phyloP scores from a whole-genome alignment of 2,888 invertebrate genomes.

The Heliconius ethilla region DNA sequence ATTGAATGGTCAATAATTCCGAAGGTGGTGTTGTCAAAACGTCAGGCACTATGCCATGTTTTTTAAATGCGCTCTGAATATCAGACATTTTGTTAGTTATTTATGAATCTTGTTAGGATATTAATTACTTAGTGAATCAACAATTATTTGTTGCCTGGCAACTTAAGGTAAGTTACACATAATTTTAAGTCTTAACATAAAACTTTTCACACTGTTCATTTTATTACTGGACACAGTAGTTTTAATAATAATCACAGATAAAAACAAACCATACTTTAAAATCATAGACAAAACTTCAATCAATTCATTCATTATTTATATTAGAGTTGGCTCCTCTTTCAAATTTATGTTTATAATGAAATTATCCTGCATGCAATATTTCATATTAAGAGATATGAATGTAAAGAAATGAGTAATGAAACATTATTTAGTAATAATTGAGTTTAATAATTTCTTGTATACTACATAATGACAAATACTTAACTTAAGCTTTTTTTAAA shows the following conservation, averaged over 20 bases:
- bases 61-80: conserved; percentile 64
- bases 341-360: no score
- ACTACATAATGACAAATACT: no score
- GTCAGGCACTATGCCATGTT: conserved; percentile 85
- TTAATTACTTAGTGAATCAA: neutral
- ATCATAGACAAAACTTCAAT: neutral
- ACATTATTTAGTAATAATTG: no score
- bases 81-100: conserved; percentile 54
- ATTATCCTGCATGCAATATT: no score
- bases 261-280: neutral
- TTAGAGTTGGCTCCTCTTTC: no score
- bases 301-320: no score
- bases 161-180: neutral
- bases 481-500: no score
- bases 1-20: conserved; percentile 76
- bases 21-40: conserved; percentile 83
- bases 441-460: no score
- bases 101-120: neutral
- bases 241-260: neutral
- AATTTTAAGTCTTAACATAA: neutral
- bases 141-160: neutral
- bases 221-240: neutral
- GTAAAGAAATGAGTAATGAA: no score
- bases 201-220: neutral
- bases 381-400: no score